Conservation (phyloP, 2,888 invertebrate species). For the Hanleya hanleyi region DNA sequence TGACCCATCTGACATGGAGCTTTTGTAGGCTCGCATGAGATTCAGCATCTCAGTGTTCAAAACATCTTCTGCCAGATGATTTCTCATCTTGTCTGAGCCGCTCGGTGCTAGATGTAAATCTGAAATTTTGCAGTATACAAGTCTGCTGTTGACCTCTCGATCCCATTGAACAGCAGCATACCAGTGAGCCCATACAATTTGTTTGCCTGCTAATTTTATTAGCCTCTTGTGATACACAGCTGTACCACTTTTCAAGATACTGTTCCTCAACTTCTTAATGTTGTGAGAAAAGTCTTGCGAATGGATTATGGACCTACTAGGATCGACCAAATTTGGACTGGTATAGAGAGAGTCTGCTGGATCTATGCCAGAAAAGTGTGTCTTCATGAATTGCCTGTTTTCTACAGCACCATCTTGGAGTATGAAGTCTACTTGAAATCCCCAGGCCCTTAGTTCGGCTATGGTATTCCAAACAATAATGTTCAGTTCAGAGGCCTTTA, state of each 20-base stretch:
- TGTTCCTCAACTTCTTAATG: constrained; percentile 31
- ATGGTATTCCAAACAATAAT: constrained; percentile 26
- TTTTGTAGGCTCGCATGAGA: neutral
- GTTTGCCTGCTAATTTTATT: neutral
- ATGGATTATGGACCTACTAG: constrained; percentile 11
- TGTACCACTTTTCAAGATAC: constrained; percentile 14
- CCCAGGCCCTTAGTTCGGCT: constrained; percentile 20
- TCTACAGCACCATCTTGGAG: constrained; percentile 31
- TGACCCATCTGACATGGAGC: neutral
- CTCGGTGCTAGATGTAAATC: neutral
- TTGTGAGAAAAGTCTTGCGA: constrained; percentile 31
- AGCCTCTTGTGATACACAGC: neutral
- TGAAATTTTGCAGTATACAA: neutral
- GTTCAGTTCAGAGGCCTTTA: constrained; percentile 18
- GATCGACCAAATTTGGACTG: constrained; percentile 19
- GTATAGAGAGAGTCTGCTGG: neutral
- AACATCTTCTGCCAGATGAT: too few species aligned
- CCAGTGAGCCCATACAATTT: neutral
- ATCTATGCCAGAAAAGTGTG: constrained; percentile 21
- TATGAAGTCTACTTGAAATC: constrained; percentile 26
- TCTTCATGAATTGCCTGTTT: constrained; percentile 29
- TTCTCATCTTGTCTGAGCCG: neutral
- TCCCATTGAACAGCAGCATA: neutral
- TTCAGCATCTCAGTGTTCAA: neutral
- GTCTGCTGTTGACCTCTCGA: neutral